phyloP scores from a whole-genome alignment of 1,140 invertebrate species.

The Pentalonia nigronervosa region DNA sequence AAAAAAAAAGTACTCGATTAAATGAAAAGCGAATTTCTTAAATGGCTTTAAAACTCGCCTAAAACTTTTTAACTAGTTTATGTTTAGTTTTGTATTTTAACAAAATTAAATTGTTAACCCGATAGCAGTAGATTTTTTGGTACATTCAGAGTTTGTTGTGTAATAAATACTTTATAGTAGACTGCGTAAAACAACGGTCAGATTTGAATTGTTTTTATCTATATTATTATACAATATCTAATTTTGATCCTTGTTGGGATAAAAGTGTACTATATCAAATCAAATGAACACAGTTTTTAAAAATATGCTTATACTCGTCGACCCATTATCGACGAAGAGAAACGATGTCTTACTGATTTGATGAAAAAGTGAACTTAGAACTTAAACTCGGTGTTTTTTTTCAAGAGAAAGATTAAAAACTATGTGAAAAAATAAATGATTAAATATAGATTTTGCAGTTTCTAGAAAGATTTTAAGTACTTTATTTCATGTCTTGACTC shows the following conservation, averaged over 20 bases:
- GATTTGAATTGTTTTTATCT: background rate
- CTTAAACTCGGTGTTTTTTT: background rate
- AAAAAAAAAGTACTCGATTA: background rate
- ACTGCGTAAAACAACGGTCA: background rate
- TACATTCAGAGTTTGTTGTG: background rate
- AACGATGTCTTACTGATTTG: background rate
- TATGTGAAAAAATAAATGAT: constrained; percentile 24
- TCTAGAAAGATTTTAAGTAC: background rate
- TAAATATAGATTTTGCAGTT: constrained; percentile 53
- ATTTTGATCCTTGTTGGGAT: background rate
- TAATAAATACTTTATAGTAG: background rate
- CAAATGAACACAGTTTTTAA: background rate
- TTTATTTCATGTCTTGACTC: constrained; percentile 30
- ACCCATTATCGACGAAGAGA: background rate
- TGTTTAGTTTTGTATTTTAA: background rate
- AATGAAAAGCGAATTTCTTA: background rate
- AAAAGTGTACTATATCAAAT: background rate
- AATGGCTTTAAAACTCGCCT: background rate
- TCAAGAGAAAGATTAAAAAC: constrained; percentile 1
- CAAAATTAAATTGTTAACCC: background rate
- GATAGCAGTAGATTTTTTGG: constrained; percentile 1
- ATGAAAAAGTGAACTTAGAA: background rate
- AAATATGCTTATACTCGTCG: background rate
- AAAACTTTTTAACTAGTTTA: constrained; percentile 23
- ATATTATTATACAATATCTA: background rate